phyloP scores from a whole-genome alignment of 2,797 vertebrate species.

The Malacoctenus gilli region DNA sequence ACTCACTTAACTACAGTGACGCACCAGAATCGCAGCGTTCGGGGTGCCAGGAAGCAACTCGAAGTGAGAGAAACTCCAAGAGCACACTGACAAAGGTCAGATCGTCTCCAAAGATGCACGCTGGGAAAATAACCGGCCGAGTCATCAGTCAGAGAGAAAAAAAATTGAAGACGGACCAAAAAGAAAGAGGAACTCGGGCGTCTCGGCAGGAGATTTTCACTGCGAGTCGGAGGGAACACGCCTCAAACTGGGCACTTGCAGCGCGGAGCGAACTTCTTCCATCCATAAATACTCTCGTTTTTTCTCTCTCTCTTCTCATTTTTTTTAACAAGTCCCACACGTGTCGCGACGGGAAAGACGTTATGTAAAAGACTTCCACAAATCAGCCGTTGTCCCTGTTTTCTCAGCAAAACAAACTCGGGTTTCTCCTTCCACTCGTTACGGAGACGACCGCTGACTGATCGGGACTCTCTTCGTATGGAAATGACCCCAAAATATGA shows the following conservation, averaged over 20 bases:
- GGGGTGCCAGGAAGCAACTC: conserved; percentile 1
- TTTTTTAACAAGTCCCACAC: conserved; percentile 45
- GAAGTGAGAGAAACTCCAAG: conserved; percentile 2
- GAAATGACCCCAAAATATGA: no score
- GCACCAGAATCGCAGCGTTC: conserved; percentile 1
- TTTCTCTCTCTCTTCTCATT: no score
- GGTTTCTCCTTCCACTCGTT: conserved; percentile 24
- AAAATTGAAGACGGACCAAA: conserved; percentile 15
- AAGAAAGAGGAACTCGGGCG: conserved; percentile 28
- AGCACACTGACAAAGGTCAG: background rate
- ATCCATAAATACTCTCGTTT: background rate
- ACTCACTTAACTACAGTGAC: background rate
- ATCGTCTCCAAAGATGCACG: background rate
- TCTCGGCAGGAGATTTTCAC: conserved; percentile 24
- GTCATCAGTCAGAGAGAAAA: conserved; percentile 10
- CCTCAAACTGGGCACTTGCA: conserved; percentile 13
- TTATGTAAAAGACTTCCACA: conserved; percentile 20
- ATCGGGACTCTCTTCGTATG: no score
- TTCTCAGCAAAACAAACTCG: background rate
- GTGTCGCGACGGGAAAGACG: conserved; percentile 55
- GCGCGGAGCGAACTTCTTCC: conserved; percentile 7
- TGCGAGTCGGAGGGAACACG: conserved; percentile 16
- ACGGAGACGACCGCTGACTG: conserved; percentile 34
- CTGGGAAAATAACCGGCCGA: conserved; percentile 15
- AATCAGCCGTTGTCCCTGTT: background rate